phyloP scores from a whole-genome alignment of 37 sponge, comb jelly and placozoan genomes.

The Oopsacas minuta region DNA sequence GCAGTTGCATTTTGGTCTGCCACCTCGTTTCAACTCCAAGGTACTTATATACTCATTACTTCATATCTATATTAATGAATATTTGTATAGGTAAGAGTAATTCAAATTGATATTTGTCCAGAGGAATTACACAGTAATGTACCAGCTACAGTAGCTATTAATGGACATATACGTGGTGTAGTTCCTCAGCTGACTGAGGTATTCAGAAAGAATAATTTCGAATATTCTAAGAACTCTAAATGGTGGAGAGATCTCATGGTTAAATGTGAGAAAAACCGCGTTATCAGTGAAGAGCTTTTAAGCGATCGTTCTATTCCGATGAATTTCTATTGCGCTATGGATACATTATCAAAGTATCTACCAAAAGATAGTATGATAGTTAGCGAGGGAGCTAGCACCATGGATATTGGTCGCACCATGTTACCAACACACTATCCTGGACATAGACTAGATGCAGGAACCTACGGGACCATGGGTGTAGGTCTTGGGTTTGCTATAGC shows the following conservation, averaged over 20 bases:
- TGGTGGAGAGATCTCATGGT: conserved; percentile 48
- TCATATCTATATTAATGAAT: background rate
- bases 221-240: background rate
- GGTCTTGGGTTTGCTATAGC: conserved; percentile 87
- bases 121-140: conserved; percentile 71
- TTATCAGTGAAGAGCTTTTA: conserved; percentile 28
- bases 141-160: conserved; percentile 30
- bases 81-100: background rate
- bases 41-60: conserved; percentile 25
- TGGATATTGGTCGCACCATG: conserved; percentile 85
- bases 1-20: conserved; percentile 82
- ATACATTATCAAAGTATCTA: conserved; percentile 33
- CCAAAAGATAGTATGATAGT: conserved; percentile 49
- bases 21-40: conserved; percentile 59
- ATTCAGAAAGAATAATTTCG: background rate
- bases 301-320: conserved; percentile 47
- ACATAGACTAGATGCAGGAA: conserved; percentile 85
- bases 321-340: conserved; percentile 76
- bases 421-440: conserved; percentile 38
- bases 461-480: conserved; percentile 89
- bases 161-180: conserved; percentile 54
- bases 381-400: conserved; percentile 80
- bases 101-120: conserved; percentile 60
- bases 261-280: conserved; percentile 36
- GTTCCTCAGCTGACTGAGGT: conserved; percentile 40